Conservation (phyloP, 2,113 vertebrate genomes). For the Butastur rufipennis region DNA sequence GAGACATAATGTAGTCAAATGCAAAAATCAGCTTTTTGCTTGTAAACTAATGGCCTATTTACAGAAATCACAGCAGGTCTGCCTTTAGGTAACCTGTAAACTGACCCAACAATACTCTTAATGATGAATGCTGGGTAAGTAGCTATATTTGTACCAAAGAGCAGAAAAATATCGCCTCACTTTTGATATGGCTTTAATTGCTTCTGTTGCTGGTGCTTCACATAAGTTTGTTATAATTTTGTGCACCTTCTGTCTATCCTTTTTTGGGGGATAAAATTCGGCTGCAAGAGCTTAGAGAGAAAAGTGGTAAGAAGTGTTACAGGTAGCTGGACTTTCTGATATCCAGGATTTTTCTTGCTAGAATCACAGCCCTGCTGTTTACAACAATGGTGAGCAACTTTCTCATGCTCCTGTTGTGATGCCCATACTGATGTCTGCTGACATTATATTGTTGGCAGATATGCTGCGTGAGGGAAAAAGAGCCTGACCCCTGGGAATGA, state of each 20-base stretch:
- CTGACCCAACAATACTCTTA: background rate
- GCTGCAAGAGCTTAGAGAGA: background rate
- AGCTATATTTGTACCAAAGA: background rate
- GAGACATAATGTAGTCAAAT: background rate
- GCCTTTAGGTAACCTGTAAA: background rate
- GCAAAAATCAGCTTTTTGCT: background rate
- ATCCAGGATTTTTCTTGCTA: background rate
- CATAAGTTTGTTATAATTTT: background rate
- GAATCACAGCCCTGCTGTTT: background rate
- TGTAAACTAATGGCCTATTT: background rate
- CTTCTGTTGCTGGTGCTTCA: background rate
- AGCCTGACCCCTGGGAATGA: background rate
- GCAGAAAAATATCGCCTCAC: background rate
- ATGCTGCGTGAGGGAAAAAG: background rate
- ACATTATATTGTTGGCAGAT: background rate
- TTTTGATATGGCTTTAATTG: background rate
- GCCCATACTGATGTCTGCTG: background rate
- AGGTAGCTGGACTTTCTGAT: background rate
- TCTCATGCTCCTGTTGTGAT: background rate
- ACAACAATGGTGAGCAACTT: background rate
- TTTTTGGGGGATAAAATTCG: background rate
- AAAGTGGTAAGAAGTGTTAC: background rate
- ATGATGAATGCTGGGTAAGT: background rate
- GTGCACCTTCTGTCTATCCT: rapidly evolving
- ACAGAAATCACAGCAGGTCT: background rate